Evolutionary conservation across 2,797 vertebrate genomes (phyloP), one percentile per base, ranked within the genome.

Genomic region (Lepidocolaptes lacrymiger): DNA sequence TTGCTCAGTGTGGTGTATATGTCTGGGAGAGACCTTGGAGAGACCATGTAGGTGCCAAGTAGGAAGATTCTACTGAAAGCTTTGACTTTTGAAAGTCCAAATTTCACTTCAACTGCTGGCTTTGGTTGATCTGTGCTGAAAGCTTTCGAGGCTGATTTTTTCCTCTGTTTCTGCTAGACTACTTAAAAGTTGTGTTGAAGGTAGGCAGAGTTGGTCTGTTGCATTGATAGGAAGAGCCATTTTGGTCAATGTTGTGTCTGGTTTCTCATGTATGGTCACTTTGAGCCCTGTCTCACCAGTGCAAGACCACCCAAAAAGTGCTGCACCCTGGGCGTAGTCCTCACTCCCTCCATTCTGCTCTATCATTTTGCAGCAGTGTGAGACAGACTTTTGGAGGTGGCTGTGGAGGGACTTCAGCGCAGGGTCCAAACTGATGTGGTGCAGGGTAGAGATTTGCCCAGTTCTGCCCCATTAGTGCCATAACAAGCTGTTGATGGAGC

Each of bases 341-440:
- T 13, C 22, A 7, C 51, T 14, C 7, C 55, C 14, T 89, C 8
- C n/a, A 12, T 80, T 41, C 56, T 84, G n/a, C 30, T 89, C 58
- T 49, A 15, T 39, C n/a, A 26, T 16, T 86, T 84, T 69, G 51
- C 54, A 76, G 48, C 48, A 18, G 37, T 14, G 24, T 1, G 2
- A n/a, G 44, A 36, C 48, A 58, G 62, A 17, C 18, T 20, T 74
- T 2, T n/a, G 32, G 69, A 75, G 51, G 46, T 91, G n/a, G 16
- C 34, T 6, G 0, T 9, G 15, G 23, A 63, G 26, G 10, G 73
- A 32, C 44, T 74, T 68, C 20, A 85, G 49, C 68, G 13, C 37
- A 2, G 9, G 6, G 22, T 85, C 34, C 3, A 1, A 20, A 5
- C 2, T 52, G 51, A 21, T 0, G 0, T 48, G 34, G 66, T 85